phyloP scores from a whole-genome alignment of 2,888 invertebrate genomes.

The Tricholauxania praeusta region DNA sequence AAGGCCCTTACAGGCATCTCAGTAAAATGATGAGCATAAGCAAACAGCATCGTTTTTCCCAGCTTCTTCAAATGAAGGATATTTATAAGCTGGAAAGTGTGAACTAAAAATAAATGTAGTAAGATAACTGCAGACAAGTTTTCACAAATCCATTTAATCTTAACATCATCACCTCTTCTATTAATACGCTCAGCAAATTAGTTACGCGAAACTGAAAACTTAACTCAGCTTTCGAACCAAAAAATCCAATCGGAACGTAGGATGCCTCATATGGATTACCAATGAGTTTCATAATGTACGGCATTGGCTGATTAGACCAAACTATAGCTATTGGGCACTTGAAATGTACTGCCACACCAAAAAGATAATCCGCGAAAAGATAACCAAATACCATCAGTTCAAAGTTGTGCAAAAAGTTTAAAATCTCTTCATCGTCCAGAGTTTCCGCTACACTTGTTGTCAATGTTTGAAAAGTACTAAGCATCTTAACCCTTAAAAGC shows the following conservation, averaged over 20 bases:
- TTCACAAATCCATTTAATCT: neutral
- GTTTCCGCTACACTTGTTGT: slow-evolving; percentile 26
- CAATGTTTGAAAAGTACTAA: slow-evolving; percentile 14
- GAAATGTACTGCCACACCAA: slow-evolving; percentile 55
- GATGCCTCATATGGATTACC: slow-evolving; percentile 49
- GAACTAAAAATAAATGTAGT: slow-evolving; percentile 38
- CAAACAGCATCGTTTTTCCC: slow-evolving; percentile 56
- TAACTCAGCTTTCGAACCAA: slow-evolving; percentile 33
- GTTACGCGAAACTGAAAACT: slow-evolving; percentile 43
- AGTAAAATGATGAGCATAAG: slow-evolving; percentile 59
- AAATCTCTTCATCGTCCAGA: slow-evolving; percentile 45
- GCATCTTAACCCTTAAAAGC: too few species aligned
- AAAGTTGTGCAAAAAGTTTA: slow-evolving; percentile 48
- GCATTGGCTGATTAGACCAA: slow-evolving; percentile 45
- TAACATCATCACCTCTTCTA: neutral
- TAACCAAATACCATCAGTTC: slow-evolving; percentile 54
- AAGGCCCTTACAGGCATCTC: slow-evolving; percentile 59
- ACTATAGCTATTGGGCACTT: slow-evolving; percentile 52
- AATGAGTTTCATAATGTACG: slow-evolving; percentile 42
- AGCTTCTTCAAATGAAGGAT: slow-evolving; percentile 53
- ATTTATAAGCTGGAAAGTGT: slow-evolving; percentile 48
- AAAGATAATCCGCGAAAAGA: slow-evolving; percentile 48
- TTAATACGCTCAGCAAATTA: too few species aligned
- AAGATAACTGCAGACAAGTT: neutral
- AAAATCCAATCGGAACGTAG: slow-evolving; percentile 42